Evolutionary conservation across 92 coral and sea anemone species (phyloP), one percentile per base, ranked within the genome.

Genomic region (Parazoanthus swiftii): DNA sequence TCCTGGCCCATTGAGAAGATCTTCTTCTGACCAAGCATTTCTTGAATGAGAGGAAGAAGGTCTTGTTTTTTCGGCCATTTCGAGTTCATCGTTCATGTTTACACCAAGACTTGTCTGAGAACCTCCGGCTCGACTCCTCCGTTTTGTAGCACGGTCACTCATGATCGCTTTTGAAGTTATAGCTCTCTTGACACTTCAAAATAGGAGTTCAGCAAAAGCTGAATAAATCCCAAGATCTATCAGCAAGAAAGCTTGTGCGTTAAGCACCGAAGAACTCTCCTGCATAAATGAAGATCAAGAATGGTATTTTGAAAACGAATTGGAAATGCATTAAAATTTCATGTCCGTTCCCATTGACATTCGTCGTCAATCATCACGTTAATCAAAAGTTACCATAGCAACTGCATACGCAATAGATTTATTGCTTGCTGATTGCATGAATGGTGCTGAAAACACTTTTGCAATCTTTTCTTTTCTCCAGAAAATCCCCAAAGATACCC

Each of bases 21-120:
- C 98, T 72, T 95, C 95, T 44, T 92, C 98, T 14, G 99, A 93
- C 99, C 99, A 97, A 75, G 99, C 99, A 85, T 88, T 93, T 71
- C 98, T 85, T 43, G 99, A 97, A 59, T 95, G 94, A 76, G 92
- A 73, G 20, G 99, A 93, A 48, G 98, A 95, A 2, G 96, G 94
- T 67, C 95, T 93, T 25, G 95, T 88, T 79, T 91, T 89, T 5
- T 63, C 93, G 59, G 93, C 90, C 98, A 97, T 91, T 88, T 97
- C 99, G 86, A 97, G 90, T 58, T 93, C 96, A 84, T 97, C 95
- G 89, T 94, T 94, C 90, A 91, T 88, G 84, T 92, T 92, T 74
- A 88, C 77, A 76, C 99, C 98, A 51, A 97, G 98, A 71, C 98
- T 97, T 7, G 94, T 94, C 91, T 97, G 99, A 74, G 99, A 97